A percentile compares a stretch with the other conserved stretches of the same genome.
phyloP scores from a whole-genome alignment of 2,888 invertebrate genomes.

The Dryocosmus kuriphilus region DNA sequence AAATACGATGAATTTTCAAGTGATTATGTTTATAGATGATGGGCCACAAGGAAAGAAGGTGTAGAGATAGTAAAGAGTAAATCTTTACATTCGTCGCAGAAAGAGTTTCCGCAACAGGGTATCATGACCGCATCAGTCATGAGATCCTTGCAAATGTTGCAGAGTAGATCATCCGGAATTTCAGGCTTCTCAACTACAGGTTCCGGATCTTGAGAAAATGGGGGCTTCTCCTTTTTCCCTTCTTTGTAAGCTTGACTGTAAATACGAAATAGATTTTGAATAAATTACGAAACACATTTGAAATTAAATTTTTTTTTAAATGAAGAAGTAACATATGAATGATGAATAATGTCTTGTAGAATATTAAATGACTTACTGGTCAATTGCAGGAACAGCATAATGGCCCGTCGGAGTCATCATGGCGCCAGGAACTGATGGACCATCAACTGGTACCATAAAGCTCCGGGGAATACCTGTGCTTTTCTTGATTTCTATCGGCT shows the following conservation, averaged over 20 bases:
- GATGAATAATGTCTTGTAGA: no score
- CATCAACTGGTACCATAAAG: slow-evolving; percentile 96
- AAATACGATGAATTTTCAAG: no score
- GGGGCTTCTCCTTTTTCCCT: slow-evolving; percentile 84
- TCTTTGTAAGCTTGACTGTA: slow-evolving; percentile 88
- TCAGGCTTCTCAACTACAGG: slow-evolving; percentile 81
- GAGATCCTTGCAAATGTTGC: slow-evolving; percentile 94
- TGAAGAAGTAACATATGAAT: no score
- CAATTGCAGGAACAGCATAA: slow-evolving; percentile 92
- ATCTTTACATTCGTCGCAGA: slow-evolving; percentile 99
- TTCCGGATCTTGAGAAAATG: slow-evolving; percentile 81
- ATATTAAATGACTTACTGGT: slow-evolving; percentile 84
- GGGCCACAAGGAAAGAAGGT: no score
- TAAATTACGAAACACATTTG: slow-evolving; percentile 21
- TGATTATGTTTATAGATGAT: no score
- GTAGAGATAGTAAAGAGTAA: no score
- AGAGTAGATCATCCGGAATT: slow-evolving; percentile 94
- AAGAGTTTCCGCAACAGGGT: slow-evolving; percentile 98
- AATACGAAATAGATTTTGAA: slow-evolving; percentile 18
- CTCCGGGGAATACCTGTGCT: slow-evolving; percentile 98
- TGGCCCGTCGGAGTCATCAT: slow-evolving; percentile 93
- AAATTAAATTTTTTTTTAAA: not conserved
- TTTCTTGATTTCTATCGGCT: slow-evolving; percentile 90
- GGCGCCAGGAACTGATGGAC: slow-evolving; percentile 92
- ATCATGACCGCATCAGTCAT: slow-evolving; percentile 98